Percentiles rank a stretch among this genome's conserved stretches.
These are phyloP conservation scores for Erpornis zantholeuca DNA, from an alignment of 2,113 vertebrate genomes.

Conservation along the genomic window DNA sequence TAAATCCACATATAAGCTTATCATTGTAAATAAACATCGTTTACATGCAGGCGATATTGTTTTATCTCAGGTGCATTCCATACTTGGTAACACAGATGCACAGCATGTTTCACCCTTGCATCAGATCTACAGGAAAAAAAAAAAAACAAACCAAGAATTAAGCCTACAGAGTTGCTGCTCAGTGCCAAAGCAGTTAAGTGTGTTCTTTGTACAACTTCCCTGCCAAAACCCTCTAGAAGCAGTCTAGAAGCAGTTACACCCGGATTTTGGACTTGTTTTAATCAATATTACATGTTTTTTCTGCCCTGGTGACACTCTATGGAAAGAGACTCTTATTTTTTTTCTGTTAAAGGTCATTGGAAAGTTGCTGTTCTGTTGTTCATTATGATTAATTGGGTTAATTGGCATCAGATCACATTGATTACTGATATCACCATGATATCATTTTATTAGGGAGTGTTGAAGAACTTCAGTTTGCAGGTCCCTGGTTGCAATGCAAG, in stretches of 20 bases:
- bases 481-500: not conserved
- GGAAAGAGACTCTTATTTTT: not conserved
- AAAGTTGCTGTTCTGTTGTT: not conserved
- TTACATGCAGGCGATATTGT: not conserved
- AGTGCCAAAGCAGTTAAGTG: not conserved
- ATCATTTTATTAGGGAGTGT: slow-evolving; percentile 24
- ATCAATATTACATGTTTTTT: not conserved
- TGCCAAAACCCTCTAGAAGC: not conserved
- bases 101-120: not conserved
- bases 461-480: not conserved
- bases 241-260: not conserved
- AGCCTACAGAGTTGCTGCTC: not conserved
- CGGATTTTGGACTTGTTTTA: not conserved
- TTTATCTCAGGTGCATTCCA: not conserved
- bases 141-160: not conserved
- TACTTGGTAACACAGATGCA: not conserved
- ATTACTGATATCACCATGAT: not conserved
- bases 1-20: not conserved
- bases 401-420: slow-evolving; percentile 17
- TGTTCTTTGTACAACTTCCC: not conserved
- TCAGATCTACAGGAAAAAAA: not conserved
- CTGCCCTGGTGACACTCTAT: not conserved
- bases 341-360: not conserved
- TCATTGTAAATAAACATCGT: not conserved
- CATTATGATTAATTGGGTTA: slow-evolving; percentile 41